These are phyloP conservation scores for Dicycla oo DNA, from an alignment of 2,888 invertebrate species.

Conservation along the genomic window DNA sequence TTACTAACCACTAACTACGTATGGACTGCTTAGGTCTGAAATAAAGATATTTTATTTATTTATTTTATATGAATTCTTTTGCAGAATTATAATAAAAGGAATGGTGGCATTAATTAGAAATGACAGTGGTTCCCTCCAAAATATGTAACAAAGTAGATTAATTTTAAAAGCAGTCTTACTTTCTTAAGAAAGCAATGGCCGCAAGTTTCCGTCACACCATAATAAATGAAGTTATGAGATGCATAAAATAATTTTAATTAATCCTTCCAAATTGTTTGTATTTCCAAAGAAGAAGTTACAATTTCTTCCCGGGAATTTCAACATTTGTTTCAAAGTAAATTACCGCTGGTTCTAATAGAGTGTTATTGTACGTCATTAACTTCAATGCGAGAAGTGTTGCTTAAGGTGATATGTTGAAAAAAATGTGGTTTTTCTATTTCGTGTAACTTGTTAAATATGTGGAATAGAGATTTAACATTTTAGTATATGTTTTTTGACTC, in stretches of 20 bases:
- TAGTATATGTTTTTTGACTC: too few relatives aligned
- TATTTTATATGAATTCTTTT: too few relatives aligned
- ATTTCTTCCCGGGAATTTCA: constrained; percentile 15
- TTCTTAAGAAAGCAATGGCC: background rate
- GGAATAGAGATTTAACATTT: too few relatives aligned
- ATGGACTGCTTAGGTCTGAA: too few relatives aligned
- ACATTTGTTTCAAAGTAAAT: constrained; percentile 8
- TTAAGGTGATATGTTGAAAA: too few relatives aligned
- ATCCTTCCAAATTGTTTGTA: constrained; percentile 28
- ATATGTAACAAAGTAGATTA: background rate
- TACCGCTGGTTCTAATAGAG: background rate
- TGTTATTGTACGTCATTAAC: constrained; percentile 21
- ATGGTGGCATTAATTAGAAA: background rate
- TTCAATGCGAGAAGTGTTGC: constrained; percentile 17
- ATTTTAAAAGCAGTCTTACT: background rate
- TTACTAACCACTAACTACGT: too few relatives aligned
- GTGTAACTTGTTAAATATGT: too few relatives aligned
- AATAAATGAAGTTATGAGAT: constrained; percentile 1
- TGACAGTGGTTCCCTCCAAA: background rate
- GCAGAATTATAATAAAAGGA: background rate
- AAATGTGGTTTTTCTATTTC: too few relatives aligned
- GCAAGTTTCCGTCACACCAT: background rate
- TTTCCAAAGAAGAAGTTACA: constrained; percentile 3
- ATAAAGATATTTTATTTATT: too few relatives aligned
- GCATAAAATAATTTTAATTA: constrained; percentile 27